These are phyloP conservation scores for Macrophya annulata DNA, from an alignment of 2,888 invertebrate species.

Conservation along the genomic window DNA sequence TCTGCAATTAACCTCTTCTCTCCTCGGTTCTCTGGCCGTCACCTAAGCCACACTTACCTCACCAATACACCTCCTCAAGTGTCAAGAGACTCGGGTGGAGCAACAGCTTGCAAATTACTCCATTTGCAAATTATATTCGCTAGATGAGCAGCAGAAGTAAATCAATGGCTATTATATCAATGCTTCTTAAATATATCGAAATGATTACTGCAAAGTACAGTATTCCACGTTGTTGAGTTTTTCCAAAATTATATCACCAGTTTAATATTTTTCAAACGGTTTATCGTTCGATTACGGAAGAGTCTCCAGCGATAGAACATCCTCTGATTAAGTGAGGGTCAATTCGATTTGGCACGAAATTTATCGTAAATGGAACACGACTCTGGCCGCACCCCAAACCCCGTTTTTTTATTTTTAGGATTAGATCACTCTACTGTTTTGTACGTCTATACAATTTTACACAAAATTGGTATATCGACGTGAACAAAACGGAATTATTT, in stretches of 20 bases:
- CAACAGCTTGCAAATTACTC: constrained; percentile 23
- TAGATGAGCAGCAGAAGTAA: background rate
- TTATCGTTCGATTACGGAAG: background rate
- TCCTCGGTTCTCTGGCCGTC: constrained; percentile 45
- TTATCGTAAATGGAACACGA: background rate
- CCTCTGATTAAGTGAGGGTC: constrained; percentile 5
- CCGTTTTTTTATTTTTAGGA: background rate
- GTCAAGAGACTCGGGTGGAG: constrained; percentile 5
- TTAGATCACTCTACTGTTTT: background rate
- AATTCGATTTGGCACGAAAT: constrained; percentile 9
- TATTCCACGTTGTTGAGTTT: background rate
- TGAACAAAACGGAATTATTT: background rate
- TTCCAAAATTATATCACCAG: background rate
- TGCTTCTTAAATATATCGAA: background rate
- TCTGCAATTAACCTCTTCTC: constrained; percentile 50
- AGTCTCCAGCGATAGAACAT: background rate
- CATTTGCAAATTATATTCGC: constrained; percentile 25
- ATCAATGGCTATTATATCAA: background rate
- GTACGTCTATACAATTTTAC: background rate
- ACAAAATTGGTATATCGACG: background rate
- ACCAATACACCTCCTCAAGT: constrained; percentile 7
- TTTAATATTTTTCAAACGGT: background rate
- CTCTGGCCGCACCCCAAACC: background rate
- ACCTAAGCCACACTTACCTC: constrained; percentile 52
- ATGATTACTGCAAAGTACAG: background rate